Conservation (phyloP, 1,140 invertebrate species). For the Listronotus bonariensis region DNA sequence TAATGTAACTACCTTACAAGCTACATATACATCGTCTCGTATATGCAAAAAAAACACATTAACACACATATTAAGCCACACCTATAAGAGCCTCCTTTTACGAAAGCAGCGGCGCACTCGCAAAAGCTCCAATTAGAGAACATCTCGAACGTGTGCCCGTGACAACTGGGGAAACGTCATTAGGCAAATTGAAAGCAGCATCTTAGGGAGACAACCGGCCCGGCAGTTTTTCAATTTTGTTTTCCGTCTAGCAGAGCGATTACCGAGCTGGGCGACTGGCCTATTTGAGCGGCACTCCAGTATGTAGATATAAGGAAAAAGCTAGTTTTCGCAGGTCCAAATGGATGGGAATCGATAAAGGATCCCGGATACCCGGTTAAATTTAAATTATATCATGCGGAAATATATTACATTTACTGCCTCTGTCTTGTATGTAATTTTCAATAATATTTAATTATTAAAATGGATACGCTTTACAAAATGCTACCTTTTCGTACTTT, state of each 20-base stretch:
- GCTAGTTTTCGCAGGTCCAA: constrained; percentile 53
- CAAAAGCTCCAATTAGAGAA: constrained; percentile 37
- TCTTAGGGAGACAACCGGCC: constrained; percentile 49
- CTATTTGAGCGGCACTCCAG: constrained; percentile 55
- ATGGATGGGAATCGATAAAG: constrained; percentile 54
- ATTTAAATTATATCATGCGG: constrained; percentile 38
- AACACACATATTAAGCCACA: constrained; percentile 26
- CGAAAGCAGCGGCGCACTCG: constrained; percentile 19
- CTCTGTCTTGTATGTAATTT: constrained; percentile 12
- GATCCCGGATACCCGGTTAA: constrained; percentile 39
- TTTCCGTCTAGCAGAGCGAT: constrained; percentile 26
- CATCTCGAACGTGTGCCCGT: constrained; percentile 50
- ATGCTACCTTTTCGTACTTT: not conserved
- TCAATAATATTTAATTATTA: too few species aligned
- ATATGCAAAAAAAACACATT: constrained; percentile 3
- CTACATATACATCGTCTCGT: too few species aligned
- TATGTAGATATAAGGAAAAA: constrained; percentile 57
- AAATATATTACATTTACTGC: constrained; percentile 35
- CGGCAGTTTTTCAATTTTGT: constrained; percentile 12
- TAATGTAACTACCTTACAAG: too few species aligned
- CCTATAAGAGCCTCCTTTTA: constrained; percentile 8
- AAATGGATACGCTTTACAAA: too few species aligned
- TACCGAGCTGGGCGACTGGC: constrained; percentile 35
- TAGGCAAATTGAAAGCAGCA: constrained; percentile 57
- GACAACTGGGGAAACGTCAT: constrained; percentile 56